Evolutionary conservation across 2,888 invertebrate species (phyloP).

Genomic region (Dusona sp.): DNA sequence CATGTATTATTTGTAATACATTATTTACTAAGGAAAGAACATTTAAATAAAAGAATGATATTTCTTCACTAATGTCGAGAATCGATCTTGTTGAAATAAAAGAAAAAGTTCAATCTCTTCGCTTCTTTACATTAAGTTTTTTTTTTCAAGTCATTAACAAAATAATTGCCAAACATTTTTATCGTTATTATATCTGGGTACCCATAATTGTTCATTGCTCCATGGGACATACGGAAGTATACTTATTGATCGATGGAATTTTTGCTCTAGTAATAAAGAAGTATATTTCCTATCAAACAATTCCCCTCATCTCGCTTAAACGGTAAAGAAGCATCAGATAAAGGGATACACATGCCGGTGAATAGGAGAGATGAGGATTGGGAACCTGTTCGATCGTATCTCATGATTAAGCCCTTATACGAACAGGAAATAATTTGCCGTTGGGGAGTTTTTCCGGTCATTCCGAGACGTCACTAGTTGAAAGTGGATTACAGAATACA

Average conservation of each 20-base stretch:
- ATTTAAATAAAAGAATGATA: background rate
- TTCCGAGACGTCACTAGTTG: constrained; percentile 42
- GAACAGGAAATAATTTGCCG: constrained; percentile 61
- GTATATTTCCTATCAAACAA: constrained; percentile 12
- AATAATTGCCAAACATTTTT: background rate
- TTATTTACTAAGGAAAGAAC: constrained; percentile 2
- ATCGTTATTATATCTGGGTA: background rate
- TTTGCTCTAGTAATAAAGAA: background rate
- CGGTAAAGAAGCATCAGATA: background rate
- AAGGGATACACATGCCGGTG: constrained; percentile 21
- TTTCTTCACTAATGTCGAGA: background rate
- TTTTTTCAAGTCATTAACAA: background rate
- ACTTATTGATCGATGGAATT: background rate
- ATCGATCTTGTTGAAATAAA: background rate
- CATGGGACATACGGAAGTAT: too few relatives aligned
- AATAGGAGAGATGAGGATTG: constrained; percentile 42
- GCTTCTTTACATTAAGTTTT: background rate
- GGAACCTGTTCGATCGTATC: constrained; percentile 25
- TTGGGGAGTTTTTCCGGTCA: constrained; percentile 53
- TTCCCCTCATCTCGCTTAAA: background rate
- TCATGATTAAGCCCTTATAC: constrained; percentile 48
- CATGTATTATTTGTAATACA: background rate
- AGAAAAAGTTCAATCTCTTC: background rate
- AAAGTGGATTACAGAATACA: constrained; percentile 50
- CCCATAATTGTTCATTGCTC: background rate